phyloP scores from a whole-genome alignment of 2,888 invertebrate genomes.

The Pristionchus fissidentatus region DNA sequence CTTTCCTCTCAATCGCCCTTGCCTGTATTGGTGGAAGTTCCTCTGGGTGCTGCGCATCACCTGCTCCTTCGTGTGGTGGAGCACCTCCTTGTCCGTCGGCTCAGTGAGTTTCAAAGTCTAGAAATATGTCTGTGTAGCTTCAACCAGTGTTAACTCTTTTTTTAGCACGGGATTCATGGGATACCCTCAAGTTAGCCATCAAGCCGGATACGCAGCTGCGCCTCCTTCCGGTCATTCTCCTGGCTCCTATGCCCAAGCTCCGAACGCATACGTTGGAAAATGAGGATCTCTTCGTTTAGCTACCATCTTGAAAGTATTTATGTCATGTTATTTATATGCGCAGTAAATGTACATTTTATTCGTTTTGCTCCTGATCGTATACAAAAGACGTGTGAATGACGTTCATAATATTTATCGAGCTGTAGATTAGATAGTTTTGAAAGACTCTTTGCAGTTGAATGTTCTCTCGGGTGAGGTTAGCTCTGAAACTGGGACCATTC shows the following conservation, averaged over 20 bases:
- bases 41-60: constrained; percentile 36
- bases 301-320: constrained; percentile 5
- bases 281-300: background rate
- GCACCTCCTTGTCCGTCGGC: constrained; percentile 29
- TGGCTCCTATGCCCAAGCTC: constrained; percentile 2
- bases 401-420: background rate
- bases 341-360: constrained; percentile 28
- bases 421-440: too few species aligned
- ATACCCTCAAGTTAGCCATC: constrained; percentile 17
- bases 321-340: background rate
- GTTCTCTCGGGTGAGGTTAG: background rate
- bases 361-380: background rate
- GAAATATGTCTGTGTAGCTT: too few species aligned
- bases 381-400: background rate
- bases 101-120: constrained; percentile 2
- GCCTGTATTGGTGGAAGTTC: constrained; percentile 45
- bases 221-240: constrained; percentile 1
- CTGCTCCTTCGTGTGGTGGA: constrained; percentile 34
- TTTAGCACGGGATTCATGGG: constrained; percentile 40
- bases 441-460: background rate
- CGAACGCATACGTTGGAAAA: constrained; percentile 37
- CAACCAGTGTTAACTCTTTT: too few species aligned
- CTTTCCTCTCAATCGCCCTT: constrained; percentile 4
- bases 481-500: background rate
- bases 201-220: constrained; percentile 4